Percentiles rank a stretch among this genome's conserved stretches.
phyloP scores from a whole-genome alignment of 2,113 vertebrate genomes.

The Colius striatus region DNA sequence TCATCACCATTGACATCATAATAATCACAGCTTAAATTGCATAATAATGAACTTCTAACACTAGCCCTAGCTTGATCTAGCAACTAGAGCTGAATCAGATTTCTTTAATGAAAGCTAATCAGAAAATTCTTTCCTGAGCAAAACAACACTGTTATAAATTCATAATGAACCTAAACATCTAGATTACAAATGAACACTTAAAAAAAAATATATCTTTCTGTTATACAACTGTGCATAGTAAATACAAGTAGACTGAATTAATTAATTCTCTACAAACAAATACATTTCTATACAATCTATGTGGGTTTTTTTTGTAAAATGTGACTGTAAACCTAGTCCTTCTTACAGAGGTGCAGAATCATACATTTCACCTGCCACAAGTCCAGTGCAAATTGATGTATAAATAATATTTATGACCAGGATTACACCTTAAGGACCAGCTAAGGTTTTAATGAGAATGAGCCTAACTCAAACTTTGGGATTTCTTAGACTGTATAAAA shows the following conservation, averaged over 20 bases:
- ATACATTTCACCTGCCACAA: neutral
- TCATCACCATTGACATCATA: constrained; percentile 19
- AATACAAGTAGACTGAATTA: neutral
- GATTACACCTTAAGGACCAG: neutral
- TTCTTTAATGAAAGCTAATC: neutral
- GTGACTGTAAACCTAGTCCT: neutral
- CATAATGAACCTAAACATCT: neutral
- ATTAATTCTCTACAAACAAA: neutral
- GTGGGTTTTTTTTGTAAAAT: neutral
- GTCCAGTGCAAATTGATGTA: neutral
- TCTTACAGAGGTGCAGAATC: neutral
- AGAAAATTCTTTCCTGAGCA: neutral
- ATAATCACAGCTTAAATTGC: constrained; percentile 36
- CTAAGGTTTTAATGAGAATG: neutral
- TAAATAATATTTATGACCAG: neutral
- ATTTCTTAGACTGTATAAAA: neutral
- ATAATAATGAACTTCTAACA: neutral
- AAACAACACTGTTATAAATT: neutral
- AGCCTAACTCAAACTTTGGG: neutral
- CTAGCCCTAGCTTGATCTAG: neutral
- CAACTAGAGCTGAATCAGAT: neutral
- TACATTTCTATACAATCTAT: neutral
- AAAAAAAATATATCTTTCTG: neutral
- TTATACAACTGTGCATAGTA: neutral
- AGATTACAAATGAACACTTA: neutral